Conservation (phyloP, 2,113 vertebrate species). For the Colius striatus region DNA sequence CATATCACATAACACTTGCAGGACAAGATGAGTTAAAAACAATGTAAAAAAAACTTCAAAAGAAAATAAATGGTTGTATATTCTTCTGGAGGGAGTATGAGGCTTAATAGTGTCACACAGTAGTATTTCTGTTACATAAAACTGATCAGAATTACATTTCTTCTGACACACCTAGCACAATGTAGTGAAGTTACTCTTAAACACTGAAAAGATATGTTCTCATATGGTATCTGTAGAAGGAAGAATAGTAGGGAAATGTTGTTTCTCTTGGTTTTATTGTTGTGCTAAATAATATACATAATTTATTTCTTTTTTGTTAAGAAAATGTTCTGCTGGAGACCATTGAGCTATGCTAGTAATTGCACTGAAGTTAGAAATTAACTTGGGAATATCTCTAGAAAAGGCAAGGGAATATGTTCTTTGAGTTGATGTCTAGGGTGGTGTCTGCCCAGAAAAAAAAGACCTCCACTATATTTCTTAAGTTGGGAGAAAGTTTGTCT, state of each 20-base stretch:
- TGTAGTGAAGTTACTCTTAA: not conserved
- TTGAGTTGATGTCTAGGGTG: not conserved
- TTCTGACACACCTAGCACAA: not conserved
- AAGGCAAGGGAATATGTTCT: not conserved
- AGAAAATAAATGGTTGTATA: not conserved
- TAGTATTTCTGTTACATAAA: not conserved
- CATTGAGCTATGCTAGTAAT: not conserved
- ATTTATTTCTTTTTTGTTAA: not conserved
- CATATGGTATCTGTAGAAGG: accelerated
- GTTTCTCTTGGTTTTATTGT: not conserved
- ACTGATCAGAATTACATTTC: not conserved
- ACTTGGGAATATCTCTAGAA: not conserved
- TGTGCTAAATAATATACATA: not conserved
- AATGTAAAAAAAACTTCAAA: not conserved
- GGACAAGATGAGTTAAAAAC: too few species aligned
- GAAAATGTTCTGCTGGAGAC: not conserved
- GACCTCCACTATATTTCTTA: not conserved
- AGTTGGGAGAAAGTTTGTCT: not conserved
- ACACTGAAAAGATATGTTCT: not conserved
- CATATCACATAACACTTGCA: too few species aligned
- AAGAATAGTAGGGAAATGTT: not conserved
- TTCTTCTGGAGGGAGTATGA: not conserved
- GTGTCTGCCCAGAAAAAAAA: not conserved
- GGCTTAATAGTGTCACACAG: not conserved
- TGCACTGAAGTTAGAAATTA: not conserved